Base-by-base conservation (phyloP, 1,140 invertebrate species). In the Callitettix versicolor region DNA sequence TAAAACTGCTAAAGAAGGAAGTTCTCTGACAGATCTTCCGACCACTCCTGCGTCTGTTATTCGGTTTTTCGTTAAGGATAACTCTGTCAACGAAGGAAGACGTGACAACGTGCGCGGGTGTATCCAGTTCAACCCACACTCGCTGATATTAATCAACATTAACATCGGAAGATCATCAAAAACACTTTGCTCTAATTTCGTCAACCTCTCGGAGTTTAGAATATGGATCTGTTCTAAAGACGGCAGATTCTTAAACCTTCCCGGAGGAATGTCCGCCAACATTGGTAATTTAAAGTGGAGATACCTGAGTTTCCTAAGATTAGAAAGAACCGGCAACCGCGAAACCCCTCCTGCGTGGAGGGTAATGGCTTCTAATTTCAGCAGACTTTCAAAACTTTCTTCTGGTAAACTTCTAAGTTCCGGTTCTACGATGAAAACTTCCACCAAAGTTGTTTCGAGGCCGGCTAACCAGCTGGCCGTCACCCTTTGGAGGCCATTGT, bases 401-500 rank as follows among this genome's bases (percentile, higher is more conserved):
- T 82, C 75, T 0, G 88, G 87, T 33, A 91, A 70, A 61, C 80
- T 86, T 24, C 82, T 74, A 22, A 92, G 67, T 60, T 85, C 82
- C 9, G 86, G 84, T 69, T 92, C 88, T 1, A 91, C 88, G 12
- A 92, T 75, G 58, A 85, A 91, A 7, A 92, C 55, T 48, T 62
- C 61, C 21, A 69, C 61, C 7, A 74, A 55, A 18, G 60, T 67
- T 15, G 67, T 63, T 56, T 73, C 71, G 2, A 74, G 59, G 5
- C 67, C 67, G 4, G 66, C 66, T 24, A 91, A 70, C 81, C 87
- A 90, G 46, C 87, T 83, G 24, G 82, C 79, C 0, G 87, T 85
- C 4, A 92, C 77, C 42, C 86, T 74, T 65, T 91, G 86, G 4
- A 93, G 69, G 18, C 82, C 80, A 69, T 92, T 93, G 63, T 89